phyloP scores from a whole-genome alignment of 2,888 invertebrate genomes.

The Cephus nigrinus region DNA sequence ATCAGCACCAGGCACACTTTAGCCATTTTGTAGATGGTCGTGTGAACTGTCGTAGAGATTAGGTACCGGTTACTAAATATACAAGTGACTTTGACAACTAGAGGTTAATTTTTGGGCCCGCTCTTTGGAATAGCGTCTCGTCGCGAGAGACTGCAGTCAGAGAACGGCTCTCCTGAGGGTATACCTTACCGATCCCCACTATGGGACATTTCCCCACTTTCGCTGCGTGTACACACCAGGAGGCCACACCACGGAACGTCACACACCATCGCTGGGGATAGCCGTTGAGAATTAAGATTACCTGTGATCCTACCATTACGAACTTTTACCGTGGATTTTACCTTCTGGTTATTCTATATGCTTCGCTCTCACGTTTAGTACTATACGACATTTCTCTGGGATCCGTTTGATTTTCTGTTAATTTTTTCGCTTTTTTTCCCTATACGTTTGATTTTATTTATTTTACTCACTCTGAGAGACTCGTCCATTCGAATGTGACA shows the following conservation, averaged over 20 bases:
- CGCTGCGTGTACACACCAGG: slow-evolving; percentile 29
- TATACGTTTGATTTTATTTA: neutral
- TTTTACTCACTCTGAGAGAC: neutral
- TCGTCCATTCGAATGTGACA: neutral
- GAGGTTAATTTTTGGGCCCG: slow-evolving; percentile 38
- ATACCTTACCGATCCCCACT: slow-evolving; percentile 62
- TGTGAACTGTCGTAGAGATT: neutral
- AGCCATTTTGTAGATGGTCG: slow-evolving; percentile 36
- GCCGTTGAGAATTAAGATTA: slow-evolving; percentile 32
- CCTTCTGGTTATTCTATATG: neutral
- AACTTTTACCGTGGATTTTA: slow-evolving; percentile 23
- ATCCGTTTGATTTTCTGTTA: neutral
- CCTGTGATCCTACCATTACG: slow-evolving; percentile 38
- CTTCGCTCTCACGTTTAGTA: neutral
- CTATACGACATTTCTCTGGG: neutral
- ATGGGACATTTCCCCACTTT: slow-evolving; percentile 58
- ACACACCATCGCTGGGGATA: neutral
- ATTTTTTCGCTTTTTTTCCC: neutral
- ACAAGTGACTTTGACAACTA: slow-evolving; percentile 11
- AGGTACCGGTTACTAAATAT: neutral
- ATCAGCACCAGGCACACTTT: slow-evolving; percentile 42
- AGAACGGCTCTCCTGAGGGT: slow-evolving; percentile 52
- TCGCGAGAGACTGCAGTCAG: slow-evolving; percentile 57
- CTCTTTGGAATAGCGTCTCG: slow-evolving; percentile 53
- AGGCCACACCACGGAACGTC: neutral